Evolutionary conservation across 2,888 invertebrate species (phyloP).

Genomic region (Hirtodrosophila confusa): DNA sequence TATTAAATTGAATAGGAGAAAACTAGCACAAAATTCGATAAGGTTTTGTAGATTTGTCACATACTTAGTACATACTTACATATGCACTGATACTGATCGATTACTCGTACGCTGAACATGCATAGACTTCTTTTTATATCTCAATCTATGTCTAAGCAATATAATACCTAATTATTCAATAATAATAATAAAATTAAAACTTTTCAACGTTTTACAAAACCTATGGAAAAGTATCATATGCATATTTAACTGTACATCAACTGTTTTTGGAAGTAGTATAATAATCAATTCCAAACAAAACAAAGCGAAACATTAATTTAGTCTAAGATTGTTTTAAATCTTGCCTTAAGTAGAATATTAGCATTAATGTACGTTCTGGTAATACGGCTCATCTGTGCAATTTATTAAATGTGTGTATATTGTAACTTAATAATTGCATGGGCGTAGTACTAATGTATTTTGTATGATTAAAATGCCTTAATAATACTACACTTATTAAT

Average conservation of each 20-base stretch:
- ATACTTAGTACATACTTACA: constrained; percentile 17
- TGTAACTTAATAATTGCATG: constrained; percentile 63
- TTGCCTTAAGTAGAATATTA: constrained; percentile 79
- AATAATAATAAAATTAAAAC: constrained; percentile 19
- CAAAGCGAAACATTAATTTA: constrained; percentile 51
- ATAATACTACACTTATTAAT: constrained; percentile 49
- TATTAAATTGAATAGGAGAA: constrained; percentile 54
- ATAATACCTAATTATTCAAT: neutral
- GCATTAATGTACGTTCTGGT: constrained; percentile 42
- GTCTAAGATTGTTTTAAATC: constrained; percentile 82
- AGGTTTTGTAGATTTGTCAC: constrained; percentile 51
- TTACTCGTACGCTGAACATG: constrained; percentile 47
- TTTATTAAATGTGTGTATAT: constrained; percentile 59
- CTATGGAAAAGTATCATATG: constrained; percentile 1
- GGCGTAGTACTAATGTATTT: constrained; percentile 53
- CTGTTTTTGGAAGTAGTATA: constrained; percentile 40
- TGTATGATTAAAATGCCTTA: constrained; percentile 56
- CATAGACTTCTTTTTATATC: constrained; percentile 50
- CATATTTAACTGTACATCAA: constrained; percentile 39
- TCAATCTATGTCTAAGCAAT: constrained; percentile 42
- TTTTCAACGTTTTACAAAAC: constrained; percentile 16
- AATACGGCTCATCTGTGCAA: constrained; percentile 64
- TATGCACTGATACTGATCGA: constrained; percentile 39
- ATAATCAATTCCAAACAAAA: constrained; percentile 48
- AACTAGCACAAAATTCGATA: constrained; percentile 56